A percentile compares a stretch with the other conserved stretches of the same genome.
These are phyloP conservation scores for Lysiphlebus fabarum DNA, from an alignment of 1,140 invertebrate species.

Conservation along the genomic window DNA sequence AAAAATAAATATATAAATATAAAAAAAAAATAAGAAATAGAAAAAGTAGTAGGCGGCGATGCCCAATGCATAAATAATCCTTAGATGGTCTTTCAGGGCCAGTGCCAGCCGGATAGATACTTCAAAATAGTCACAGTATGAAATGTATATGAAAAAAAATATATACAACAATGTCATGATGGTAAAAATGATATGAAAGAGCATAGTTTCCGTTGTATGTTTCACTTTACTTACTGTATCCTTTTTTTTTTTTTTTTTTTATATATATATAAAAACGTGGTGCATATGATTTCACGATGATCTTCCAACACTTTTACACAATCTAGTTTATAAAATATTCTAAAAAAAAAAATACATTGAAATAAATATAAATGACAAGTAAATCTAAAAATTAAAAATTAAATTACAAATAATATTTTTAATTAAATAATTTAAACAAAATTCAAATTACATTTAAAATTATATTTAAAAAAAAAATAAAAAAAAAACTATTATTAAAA, in stretches of 20 bases:
- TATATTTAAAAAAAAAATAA: no score
- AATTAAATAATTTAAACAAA: no score
- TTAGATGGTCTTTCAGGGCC: no score
- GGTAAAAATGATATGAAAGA: constrained; percentile 23
- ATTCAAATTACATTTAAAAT: no score
- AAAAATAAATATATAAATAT: neutral
- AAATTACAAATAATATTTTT: no score
- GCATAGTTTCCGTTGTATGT: constrained; percentile 32
- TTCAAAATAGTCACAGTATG: constrained; percentile 22
- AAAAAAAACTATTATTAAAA: constrained; percentile 9
- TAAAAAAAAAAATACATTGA: neutral
- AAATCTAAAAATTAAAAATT: no score
- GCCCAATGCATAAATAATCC: constrained; percentile 5
- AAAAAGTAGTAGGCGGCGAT: constrained; percentile 6
- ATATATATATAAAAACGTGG: constrained; percentile 28
- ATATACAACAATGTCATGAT: constrained; percentile 21
- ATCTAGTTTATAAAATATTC: neutral
- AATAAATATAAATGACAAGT: no score
- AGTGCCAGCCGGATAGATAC: constrained; percentile 7
- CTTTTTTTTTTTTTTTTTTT: no score
- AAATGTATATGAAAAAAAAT: constrained; percentile 14
- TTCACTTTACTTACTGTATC: neutral
- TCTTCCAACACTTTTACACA: neutral
- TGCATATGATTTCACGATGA: constrained; percentile 36
- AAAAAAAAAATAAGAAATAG: constrained; percentile 12